Percentiles rank a stretch among this genome's conserved stretches.
These are phyloP conservation scores for Penaeus japonicus DNA, from an alignment of 1,140 invertebrate genomes.

Conservation along the genomic window DNA sequence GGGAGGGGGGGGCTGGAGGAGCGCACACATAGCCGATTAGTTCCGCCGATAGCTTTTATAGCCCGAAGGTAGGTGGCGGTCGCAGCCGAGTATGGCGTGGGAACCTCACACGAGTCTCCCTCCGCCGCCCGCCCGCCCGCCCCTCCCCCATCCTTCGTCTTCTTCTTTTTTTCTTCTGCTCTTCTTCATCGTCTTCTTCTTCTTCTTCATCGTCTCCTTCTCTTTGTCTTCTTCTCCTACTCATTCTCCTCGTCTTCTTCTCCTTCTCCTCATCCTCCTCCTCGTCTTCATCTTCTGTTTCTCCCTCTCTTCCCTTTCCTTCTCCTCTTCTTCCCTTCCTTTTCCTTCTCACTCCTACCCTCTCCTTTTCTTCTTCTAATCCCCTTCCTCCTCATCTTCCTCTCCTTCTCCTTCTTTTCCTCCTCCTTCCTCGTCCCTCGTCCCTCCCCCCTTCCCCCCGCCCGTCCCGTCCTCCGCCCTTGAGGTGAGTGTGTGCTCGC, in stretches of 20 bases:
- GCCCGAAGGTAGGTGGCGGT: constrained; percentile 26
- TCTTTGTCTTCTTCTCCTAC: not conserved
- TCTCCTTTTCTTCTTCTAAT: not conserved
- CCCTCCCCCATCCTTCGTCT: not conserved
- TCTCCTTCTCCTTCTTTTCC: not conserved
- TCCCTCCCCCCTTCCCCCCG: not conserved
- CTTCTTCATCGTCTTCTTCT: not conserved
- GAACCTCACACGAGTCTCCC: constrained; percentile 27
- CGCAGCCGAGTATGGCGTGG: constrained; percentile 8
- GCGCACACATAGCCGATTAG: constrained; percentile 41
- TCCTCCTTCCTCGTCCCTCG: not conserved
- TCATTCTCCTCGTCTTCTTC: not conserved
- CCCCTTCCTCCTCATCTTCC: not conserved
- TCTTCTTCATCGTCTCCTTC: not conserved
- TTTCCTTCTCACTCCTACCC: no score
- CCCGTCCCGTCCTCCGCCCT: not conserved
- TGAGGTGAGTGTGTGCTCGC: not conserved
- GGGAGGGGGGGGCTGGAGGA: not conserved
- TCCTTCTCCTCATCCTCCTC: not conserved
- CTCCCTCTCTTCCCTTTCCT: no score
- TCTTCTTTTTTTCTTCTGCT: not conserved
- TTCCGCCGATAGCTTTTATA: constrained; percentile 39
- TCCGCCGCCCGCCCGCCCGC: not conserved
- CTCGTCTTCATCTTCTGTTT: no score
- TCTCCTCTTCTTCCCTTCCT: no score